These are phyloP conservation scores for Ctenochaetus hawaiiensis DNA, from an alignment of 2,797 vertebrate species.

Conservation along the genomic window DNA sequence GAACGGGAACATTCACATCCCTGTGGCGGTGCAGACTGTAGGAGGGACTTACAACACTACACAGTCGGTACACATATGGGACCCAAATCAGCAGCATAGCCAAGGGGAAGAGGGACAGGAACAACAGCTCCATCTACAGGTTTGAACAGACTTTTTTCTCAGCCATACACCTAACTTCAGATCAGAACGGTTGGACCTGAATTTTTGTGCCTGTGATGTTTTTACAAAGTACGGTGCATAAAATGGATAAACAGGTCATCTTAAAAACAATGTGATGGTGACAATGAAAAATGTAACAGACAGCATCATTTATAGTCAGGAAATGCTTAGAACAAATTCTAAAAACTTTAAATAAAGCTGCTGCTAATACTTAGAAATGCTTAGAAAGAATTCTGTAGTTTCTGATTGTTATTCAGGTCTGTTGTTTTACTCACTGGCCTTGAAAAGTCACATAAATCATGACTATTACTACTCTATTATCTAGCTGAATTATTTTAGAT, in stretches of 20 bases:
- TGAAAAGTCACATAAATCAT: not conserved
- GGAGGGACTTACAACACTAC: conserved; percentile 95
- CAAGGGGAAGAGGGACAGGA: conserved; percentile 84
- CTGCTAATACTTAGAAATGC: not conserved
- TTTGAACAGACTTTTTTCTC: conserved; percentile 47
- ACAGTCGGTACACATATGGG: conserved; percentile 99
- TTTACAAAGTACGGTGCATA: too few relatives aligned
- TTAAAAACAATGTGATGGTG: not conserved
- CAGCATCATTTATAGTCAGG: not conserved
- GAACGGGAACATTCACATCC: conserved; percentile 99
- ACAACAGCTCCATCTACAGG: conserved; percentile 92
- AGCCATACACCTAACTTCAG: not conserved
- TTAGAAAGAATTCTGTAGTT: too few relatives aligned
- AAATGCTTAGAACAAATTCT: not conserved
- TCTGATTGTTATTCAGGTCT: not conserved
- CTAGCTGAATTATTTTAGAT: too few relatives aligned
- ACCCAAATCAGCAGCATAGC: conserved; percentile 93
- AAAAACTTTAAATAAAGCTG: not conserved
- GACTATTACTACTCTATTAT: too few relatives aligned
- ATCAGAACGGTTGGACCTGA: not conserved
- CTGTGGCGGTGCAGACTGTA: conserved; percentile 97
- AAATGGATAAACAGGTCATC: too few relatives aligned
- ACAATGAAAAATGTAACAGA: not conserved
- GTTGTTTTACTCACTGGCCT: not conserved
- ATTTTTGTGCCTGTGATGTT: not conserved